Base-by-base conservation (phyloP, 2,888 invertebrate species). In the Pristionchus exspectatus region DNA sequence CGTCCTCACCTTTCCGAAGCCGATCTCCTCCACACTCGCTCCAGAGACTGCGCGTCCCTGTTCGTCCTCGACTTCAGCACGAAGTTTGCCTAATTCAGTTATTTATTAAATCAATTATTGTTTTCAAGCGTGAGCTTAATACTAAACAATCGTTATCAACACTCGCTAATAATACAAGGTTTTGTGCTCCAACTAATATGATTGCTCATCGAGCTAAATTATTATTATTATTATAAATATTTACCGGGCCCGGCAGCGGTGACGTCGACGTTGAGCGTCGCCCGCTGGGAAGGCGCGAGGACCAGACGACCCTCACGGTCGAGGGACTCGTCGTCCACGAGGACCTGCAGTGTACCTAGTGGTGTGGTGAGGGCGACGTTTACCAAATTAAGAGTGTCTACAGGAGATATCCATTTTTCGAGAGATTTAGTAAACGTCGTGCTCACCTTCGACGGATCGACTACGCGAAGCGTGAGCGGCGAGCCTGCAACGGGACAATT, bases 51-150 rank as follows among this genome's bases (percentile, higher is more conserved):
- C 90, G 89, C 93, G 89, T 89, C 93, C 93, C 91, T 93, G 92
- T 85, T 94, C 92, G 91, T 95, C 94, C 87, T 95, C 94, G 90
- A 95, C 93, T 92, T 95, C 95, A 50, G 93, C 95, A 77, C 94
- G 93, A 90, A 95, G 93, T 92, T 93, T 93, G 90, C 93, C 94
- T 33, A 72, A 86, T 81, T 56, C 18, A 33, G 9, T 30, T 74
- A 74, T 44, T 74, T 74, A 27, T 24, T n/a, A 63, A 63, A 14
- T 27, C 9, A 12, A 50, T 56, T 54, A 89, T 88, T 88, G 38
- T 3, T 38, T 3, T 38, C 38, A 38, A n/a, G n/a, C n/a, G n/a
- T n/a, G n/a, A n/a, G n/a, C n/a, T n/a, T n/a, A n/a, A 38, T 38
- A 38, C 38, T 38, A 38, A 38, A 38, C 2, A 38, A 38, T 38